phyloP scores from a whole-genome alignment of 1,140 invertebrate species.

The Neodiprion virginianus region DNA sequence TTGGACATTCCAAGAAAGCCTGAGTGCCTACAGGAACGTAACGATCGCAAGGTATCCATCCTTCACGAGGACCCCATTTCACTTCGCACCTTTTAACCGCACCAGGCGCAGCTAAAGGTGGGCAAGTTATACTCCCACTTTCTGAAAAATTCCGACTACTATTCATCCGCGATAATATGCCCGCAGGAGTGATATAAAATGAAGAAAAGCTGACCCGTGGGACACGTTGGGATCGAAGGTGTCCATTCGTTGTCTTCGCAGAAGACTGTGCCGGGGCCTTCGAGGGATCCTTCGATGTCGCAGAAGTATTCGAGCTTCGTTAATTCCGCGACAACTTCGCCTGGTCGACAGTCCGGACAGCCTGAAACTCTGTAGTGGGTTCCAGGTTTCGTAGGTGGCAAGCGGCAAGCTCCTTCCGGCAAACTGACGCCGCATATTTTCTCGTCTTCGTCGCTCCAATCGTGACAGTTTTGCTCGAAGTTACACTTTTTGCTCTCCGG shows the following conservation, averaged over 20 bases:
- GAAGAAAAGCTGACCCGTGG: constrained; percentile 18
- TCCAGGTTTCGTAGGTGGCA: constrained; percentile 35
- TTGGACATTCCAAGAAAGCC: constrained; percentile 45
- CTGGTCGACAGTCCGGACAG: constrained; percentile 41
- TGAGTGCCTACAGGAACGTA: constrained; percentile 43
- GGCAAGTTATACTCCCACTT: constrained; percentile 36
- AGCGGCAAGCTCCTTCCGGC: constrained; percentile 41
- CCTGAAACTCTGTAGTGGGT: constrained; percentile 33
- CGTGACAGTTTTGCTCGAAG: constrained; percentile 56
- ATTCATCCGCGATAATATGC: neutral
- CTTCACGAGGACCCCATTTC: constrained; percentile 38
- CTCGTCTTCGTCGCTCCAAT: constrained; percentile 65
- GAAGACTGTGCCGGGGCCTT: constrained; percentile 37
- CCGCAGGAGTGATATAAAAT: neutral
- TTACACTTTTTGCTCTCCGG: constrained; percentile 42
- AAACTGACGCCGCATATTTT: constrained; percentile 32
- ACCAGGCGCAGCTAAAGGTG: constrained; percentile 26
- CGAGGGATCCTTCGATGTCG: constrained; percentile 30
- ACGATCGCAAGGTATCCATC: constrained; percentile 43
- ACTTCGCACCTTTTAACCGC: constrained; percentile 41
- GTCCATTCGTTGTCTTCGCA: constrained; percentile 43
- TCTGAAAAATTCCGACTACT: neutral
- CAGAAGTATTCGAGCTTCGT: constrained; percentile 43
- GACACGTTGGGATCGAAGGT: constrained; percentile 39
- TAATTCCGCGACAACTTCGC: constrained; percentile 39